Percentiles rank a stretch among this genome's conserved stretches.
phyloP scores from a whole-genome alignment of 2,113 vertebrate species.

The Dolichallabes microphthalmus region DNA sequence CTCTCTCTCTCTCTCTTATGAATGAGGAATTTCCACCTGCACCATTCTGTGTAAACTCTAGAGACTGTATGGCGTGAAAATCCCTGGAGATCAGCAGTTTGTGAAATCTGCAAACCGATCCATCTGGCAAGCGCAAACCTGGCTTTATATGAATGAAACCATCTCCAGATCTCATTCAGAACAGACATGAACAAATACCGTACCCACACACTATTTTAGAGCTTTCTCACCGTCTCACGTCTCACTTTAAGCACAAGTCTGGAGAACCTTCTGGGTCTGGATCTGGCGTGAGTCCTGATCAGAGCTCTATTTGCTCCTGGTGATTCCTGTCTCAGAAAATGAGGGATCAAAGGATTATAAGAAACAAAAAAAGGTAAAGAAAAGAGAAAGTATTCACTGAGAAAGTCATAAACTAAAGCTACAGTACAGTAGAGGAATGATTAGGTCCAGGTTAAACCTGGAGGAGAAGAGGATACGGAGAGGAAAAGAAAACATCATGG shows the following conservation, averaged over 20 bases:
- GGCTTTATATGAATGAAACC: background rate
- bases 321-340: background rate
- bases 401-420: background rate
- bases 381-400: background rate
- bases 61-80: background rate
- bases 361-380: background rate
- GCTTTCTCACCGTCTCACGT: background rate
- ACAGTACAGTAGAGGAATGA: no score
- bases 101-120: background rate
- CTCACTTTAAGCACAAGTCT: background rate
- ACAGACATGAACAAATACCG: background rate
- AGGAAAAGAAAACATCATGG: constrained; percentile 10
- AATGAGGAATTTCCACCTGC: background rate
- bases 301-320: background rate
- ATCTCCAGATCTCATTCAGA: background rate
- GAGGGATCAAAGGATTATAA: no score
- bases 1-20: background rate
- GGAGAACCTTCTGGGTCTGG: background rate
- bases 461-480: constrained; percentile 14
- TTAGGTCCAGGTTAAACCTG: background rate
- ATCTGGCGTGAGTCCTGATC: background rate
- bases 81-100: background rate
- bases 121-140: background rate
- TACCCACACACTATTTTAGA: background rate
- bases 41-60: background rate